Evolutionary conservation across 2,888 invertebrate genomes (phyloP), one percentile per base, ranked within the genome.

Genomic region (Epirrhoe tristata): DNA sequence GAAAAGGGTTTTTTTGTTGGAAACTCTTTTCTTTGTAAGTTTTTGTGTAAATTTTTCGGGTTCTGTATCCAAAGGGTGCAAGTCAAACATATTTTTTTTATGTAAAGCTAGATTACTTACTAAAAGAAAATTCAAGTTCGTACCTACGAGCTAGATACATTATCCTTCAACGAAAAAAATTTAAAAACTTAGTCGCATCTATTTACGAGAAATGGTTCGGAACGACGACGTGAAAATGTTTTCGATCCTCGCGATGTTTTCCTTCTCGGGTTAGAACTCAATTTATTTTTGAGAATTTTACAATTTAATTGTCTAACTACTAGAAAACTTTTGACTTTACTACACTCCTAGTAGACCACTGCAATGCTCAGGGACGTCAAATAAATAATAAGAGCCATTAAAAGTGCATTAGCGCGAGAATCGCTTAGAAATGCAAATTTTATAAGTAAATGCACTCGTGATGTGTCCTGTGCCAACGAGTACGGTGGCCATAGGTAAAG

Each of bases 381-480:
- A 72, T 74, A 74, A 77, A 79, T 77, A 66, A 73, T 74, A 74
- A 59, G 66, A 62, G 78, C 76, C 83, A 82, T 85, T 85, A 85
- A 85, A 85, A 85, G 63, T 78, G 78, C 85, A 85, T 86, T 85
- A 86, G 81, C 52, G 53, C 67, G 72, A 71, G 75, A 78, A 82
- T 74, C 78, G 82, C 78, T 81, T 77, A 74, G 73, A 78, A 79
- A 85, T 85, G 85, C 84, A 83, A 86, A 86, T 86, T 84, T 81
- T 73, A 74, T 80, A 81, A 83, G 74, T 81, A 80, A 50, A 84
- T 81, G 80, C 77, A 74, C 73, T 77, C 71, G 14, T 60, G 58
- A 31, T 50, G 54, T 36, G 50, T 48, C 55, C 48, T 24, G 43
- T 1, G 50, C 54, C 50, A 55, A 48, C 48, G 24, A 12, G 58